phyloP scores from a whole-genome alignment of 2,888 invertebrate species.

The Pilophorus perplexus region DNA sequence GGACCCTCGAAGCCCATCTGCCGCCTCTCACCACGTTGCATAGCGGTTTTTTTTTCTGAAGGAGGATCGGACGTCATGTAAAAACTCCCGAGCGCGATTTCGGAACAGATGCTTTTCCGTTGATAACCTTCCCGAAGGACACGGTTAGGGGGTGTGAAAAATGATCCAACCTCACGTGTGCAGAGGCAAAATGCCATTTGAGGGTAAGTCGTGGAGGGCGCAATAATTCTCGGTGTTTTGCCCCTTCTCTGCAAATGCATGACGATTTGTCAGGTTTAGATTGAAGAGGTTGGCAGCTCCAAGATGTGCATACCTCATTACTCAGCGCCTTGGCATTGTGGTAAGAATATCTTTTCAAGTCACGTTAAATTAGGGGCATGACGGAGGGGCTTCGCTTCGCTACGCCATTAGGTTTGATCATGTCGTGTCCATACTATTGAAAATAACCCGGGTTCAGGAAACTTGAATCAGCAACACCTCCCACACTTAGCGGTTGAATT shows the following conservation, averaged over 20 bases:
- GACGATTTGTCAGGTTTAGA: conserved; percentile 35
- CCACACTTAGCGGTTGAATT: too few relatives aligned
- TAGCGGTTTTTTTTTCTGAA: too few relatives aligned
- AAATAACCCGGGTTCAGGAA: too few relatives aligned
- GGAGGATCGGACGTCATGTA: too few relatives aligned
- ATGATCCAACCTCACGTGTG: background rate
- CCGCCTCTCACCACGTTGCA: background rate
- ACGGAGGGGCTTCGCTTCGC: too few relatives aligned
- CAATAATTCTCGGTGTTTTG: conserved; percentile 4
- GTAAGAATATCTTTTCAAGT: too few relatives aligned
- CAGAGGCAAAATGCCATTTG: background rate
- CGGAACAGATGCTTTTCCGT: conserved; percentile 18
- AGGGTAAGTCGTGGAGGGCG: background rate
- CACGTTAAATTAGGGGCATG: too few relatives aligned
- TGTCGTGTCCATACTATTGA: too few relatives aligned
- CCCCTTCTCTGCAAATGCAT: conserved; percentile 9
- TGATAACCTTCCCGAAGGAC: background rate
- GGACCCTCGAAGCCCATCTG: conserved; percentile 15
- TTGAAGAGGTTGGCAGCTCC: conserved; percentile 29
- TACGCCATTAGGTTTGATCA: too few relatives aligned
- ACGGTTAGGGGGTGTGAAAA: background rate
- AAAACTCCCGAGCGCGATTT: background rate
- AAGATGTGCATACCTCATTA: conserved; percentile 18
- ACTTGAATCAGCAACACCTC: too few relatives aligned
- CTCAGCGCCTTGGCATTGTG: too few relatives aligned